phyloP scores from a whole-genome alignment of 2,113 vertebrate genomes.

The Ploceus nigricollis region DNA sequence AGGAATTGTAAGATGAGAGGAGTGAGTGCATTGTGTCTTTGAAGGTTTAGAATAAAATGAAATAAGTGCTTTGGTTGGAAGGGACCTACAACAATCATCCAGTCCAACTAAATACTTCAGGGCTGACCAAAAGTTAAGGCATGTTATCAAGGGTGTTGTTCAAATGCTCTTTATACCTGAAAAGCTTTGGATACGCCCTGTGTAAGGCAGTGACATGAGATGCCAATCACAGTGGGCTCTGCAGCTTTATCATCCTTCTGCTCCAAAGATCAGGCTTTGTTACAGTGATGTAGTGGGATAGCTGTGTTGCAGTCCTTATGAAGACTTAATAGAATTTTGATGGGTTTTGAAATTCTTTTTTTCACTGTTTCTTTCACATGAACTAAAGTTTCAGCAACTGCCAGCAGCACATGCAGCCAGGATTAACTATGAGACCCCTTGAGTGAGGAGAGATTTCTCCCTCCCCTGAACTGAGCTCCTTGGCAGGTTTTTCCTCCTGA shows the following conservation, averaged over 20 bases:
- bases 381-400: neutral
- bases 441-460: neutral
- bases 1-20: neutral
- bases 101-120: neutral
- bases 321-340: neutral
- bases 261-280: neutral
- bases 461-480: neutral
- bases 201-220: neutral
- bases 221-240: neutral
- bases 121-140: neutral
- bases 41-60: neutral
- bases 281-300: accelerated
- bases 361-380: neutral
- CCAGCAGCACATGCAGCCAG: neutral
- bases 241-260: neutral
- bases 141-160: neutral
- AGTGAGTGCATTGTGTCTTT: neutral
- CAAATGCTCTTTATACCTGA: neutral
- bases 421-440: neutral
- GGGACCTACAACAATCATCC: neutral
- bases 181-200: neutral
- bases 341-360: neutral
- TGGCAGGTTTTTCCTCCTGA: neutral
- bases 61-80: neutral
- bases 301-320: neutral